Base-by-base conservation (phyloP, 2,797 vertebrate species). In the Chelmon rostratus region DNA sequence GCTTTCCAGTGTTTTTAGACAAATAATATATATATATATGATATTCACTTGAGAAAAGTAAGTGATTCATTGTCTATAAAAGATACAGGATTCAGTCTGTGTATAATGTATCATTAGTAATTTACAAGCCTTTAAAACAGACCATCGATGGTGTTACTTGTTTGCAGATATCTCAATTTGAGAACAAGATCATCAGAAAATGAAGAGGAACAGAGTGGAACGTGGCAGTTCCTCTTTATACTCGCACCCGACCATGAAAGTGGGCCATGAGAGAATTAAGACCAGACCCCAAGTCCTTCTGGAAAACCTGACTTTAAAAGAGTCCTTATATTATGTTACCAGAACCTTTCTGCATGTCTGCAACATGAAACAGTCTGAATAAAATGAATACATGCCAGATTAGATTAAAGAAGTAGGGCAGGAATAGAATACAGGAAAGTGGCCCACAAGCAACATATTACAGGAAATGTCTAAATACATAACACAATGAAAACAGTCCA, bases 211-310 rank as follows among this genome's bases (percentile, higher is more conserved):
- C 18, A 66, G 16, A 56, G 8, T 44, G 46, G 38, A 59, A 62
- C 44, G 5, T 23, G 4, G 8, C 56, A 44, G 25, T 44, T 35
- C 2, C 12, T 53, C 38, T 33, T 37, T 42, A 0, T 25, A 18
- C 25, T 40, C 5, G 2, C 44, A 58, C 8, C 12, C 21, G 1
- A 10, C 63, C 5, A 50, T 57, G 19, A 65, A 75, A 76, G 35
- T 56, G 56, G 33, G 42, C 15, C 70, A 74, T 2, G 40, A 63
- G 56, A 63, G 72, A 63, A 73, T 76, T 63, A 57, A 50, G 73
- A 57, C 37, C 12, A n/a, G 28, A 59, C 18, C 62, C 13, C 21
- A 59, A n/a, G 46, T 46, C 42, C 31, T 52, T 64, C 10, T 47
- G 13, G 38, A 50, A 72, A 37, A 67, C 21, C 15, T 33, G 25